These are phyloP conservation scores for Calliphora vicina DNA, from an alignment of 1,140 invertebrate genomes.

Conservation along the genomic window DNA sequence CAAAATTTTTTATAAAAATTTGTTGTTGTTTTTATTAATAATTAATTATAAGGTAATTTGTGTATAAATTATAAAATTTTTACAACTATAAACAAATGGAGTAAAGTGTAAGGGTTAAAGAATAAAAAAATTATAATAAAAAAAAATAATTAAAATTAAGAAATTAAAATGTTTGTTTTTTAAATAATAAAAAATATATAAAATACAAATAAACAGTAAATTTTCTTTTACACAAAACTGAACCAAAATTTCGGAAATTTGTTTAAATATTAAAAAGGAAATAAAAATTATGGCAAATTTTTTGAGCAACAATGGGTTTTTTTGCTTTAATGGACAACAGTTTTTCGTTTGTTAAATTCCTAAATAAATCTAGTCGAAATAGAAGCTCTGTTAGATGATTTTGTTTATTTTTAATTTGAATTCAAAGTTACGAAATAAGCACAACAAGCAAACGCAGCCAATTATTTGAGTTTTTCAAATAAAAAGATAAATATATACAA, in stretches of 20 bases:
- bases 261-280: background rate
- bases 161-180: background rate
- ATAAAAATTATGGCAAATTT: conserved; percentile 16
- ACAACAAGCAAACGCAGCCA: conserved; percentile 49
- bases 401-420: background rate
- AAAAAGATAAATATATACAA: background rate
- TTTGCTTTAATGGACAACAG: background rate
- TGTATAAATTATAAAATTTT: conserved; percentile 26
- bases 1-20: conserved; percentile 26
- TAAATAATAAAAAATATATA: background rate
- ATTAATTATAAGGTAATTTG: conserved; percentile 14
- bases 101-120: background rate
- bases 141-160: background rate
- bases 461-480: conserved; percentile 47
- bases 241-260: background rate
- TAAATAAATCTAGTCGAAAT: background rate
- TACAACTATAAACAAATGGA: conserved; percentile 10
- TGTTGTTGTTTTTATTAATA: background rate
- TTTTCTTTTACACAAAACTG: background rate
- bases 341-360: background rate
- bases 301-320: background rate
- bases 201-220: background rate
- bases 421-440: conserved; percentile 4
- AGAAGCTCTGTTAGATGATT: conserved; percentile 24
- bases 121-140: conserved; percentile 2